Base-by-base conservation (phyloP, 2,888 invertebrate genomes). In the Cosmopolites sordidus region DNA sequence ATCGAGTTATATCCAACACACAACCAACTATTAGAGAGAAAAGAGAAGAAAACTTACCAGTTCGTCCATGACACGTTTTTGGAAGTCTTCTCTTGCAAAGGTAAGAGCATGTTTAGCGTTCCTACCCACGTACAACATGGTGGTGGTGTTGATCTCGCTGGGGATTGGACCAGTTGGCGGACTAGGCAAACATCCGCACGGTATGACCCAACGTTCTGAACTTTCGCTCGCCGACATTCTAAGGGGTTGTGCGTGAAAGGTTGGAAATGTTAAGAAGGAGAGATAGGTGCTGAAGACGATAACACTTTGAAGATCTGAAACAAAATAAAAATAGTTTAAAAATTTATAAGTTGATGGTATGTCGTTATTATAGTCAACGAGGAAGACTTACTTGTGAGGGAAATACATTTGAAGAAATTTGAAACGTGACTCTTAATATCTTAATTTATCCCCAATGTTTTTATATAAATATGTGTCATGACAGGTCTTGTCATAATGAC, bases 131-230 rank as follows among this genome's bases (percentile, higher is more conserved):
- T 11, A 9, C 6, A 22, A 38, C 9, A 51, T n/a, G 4, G 9
- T 12, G 12, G 45, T 45, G 8, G 18, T 30, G 22, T 51, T 41
- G 40, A 51, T 45, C 29, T 51, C 51, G n/a, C 27, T 44, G 2
- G 38, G 43, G 1, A 22, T 33, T 17, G 30, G 16, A 1, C 44
- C 50, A 8, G 2, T 50, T 22, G 44, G 46, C 12, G 44, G 30
- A 8, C 16, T 16, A 12, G 37, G 37, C 11, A 37, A 37, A n/a
- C 4, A 12, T 12, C 16, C 76, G 63, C 79, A 79, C 1, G 79
- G 79, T 61, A 78, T 76, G 57, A 76, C 70, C 80, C 80, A 81
- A 58, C 76, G 41, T 16, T 42, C 48, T 37, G 37, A 64, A 67
- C 71, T 71, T 70, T 16, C 59, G 43, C 60, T 59, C 6, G 18